A percentile compares a stretch with the other conserved stretches of the same genome.
These are phyloP conservation scores for Caerostris darwini DNA, from an alignment of 1,140 invertebrate genomes.

Conservation along the genomic window DNA sequence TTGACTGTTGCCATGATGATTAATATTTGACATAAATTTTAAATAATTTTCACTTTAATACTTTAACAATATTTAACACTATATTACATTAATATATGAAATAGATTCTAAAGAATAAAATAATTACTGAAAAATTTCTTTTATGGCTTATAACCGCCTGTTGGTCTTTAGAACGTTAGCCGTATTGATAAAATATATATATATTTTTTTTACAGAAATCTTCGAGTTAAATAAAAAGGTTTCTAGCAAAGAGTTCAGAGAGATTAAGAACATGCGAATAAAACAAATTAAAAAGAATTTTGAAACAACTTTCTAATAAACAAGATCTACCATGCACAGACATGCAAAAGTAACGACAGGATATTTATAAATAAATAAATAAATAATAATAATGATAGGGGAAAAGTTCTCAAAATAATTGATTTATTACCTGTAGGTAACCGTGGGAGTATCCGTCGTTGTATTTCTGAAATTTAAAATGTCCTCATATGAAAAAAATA, in stretches of 20 bases:
- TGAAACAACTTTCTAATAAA: not conserved
- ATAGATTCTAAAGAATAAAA: no score
- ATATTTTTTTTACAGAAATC: not conserved
- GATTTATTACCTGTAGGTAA: constrained; percentile 70
- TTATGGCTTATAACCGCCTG: no score
- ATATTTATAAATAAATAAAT: not conserved
- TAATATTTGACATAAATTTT: no score
- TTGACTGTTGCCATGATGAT: no score
- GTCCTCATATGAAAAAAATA: not conserved
- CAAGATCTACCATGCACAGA: constrained; percentile 25
- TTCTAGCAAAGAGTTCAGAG: not conserved
- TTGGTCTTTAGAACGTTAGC: no score
- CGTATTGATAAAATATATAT: not conserved
- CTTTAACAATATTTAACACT: no score
- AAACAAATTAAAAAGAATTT: not conserved
- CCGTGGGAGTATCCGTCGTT: constrained; percentile 64
- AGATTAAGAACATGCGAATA: not conserved
- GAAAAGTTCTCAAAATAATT: constrained; percentile 51
- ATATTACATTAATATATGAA: no score
- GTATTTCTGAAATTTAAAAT: constrained; percentile 75
- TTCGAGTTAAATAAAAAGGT: no score
- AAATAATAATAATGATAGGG: not conserved
- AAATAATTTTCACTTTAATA: no score
- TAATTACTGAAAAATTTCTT: no score
- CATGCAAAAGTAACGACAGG: not conserved